These are phyloP conservation scores for Carcina quercana DNA, from an alignment of 2,888 invertebrate species.

Conservation along the genomic window DNA sequence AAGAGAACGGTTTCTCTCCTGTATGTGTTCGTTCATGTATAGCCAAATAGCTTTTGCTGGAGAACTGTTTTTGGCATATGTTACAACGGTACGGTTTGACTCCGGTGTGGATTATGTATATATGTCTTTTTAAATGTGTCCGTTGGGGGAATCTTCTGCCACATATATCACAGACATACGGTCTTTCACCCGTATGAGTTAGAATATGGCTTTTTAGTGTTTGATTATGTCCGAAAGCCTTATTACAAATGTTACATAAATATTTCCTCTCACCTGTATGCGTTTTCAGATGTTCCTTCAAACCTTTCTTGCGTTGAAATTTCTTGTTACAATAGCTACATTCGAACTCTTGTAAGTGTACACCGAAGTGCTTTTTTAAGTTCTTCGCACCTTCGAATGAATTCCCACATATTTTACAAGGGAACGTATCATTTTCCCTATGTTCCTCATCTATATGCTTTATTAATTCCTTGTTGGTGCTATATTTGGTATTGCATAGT, in stretches of 20 bases:
- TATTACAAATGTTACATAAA: constrained; percentile 41
- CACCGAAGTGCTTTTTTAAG: constrained; percentile 45
- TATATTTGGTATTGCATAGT: constrained; percentile 39
- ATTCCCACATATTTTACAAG: constrained; percentile 43
- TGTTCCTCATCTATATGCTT: constrained; percentile 43
- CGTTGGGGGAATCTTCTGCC: constrained; percentile 51
- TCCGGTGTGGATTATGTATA: constrained; percentile 53
- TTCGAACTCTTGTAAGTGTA: constrained; percentile 45
- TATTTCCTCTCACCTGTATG: constrained; percentile 53
- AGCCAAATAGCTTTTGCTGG: constrained; percentile 54
- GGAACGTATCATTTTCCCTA: constrained; percentile 29
- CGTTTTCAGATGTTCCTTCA: constrained; percentile 55
- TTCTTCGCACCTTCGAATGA: constrained; percentile 37
- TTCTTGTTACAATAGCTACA: constrained; percentile 46
- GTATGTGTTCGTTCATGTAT: constrained; percentile 59
- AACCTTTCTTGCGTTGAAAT: constrained; percentile 49
- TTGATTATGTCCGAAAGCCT: constrained; percentile 53
- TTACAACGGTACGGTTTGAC: constrained; percentile 47
- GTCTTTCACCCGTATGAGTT: constrained; percentile 55
- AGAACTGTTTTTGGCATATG: constrained; percentile 54
- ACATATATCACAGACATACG: constrained; percentile 56
- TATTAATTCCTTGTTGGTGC: constrained; percentile 44
- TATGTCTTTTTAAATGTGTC: constrained; percentile 56
- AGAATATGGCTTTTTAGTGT: constrained; percentile 56
- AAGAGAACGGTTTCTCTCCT: constrained; percentile 48